Conservation (phyloP, 2,888 invertebrate genomes). For the Hypomecis atomaria region DNA sequence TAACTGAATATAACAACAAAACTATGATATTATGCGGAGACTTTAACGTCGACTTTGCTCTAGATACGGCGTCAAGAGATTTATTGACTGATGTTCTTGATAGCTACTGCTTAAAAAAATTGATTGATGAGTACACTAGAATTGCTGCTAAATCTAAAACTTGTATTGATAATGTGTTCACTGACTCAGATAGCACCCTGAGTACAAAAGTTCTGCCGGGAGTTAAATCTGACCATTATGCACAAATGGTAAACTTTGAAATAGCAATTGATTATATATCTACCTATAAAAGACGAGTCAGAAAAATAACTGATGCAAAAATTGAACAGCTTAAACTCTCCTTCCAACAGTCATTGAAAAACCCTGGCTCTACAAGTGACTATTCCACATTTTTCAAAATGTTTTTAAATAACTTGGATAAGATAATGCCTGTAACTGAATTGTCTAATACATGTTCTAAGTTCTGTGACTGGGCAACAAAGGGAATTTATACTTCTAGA, state of each 20-base stretch:
- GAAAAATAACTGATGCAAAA: background rate
- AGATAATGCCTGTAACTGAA: background rate
- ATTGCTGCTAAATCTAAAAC: too few species aligned
- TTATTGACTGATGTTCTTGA: background rate
- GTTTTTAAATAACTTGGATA: background rate
- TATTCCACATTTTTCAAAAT: background rate
- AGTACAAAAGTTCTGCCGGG: background rate
- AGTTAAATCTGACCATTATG: background rate
- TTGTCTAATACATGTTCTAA: too few species aligned
- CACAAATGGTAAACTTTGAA: background rate
- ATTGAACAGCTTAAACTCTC: background rate
- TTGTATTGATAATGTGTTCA: constrained; percentile 5
- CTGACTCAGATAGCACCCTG: background rate
- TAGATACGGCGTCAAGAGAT: background rate
- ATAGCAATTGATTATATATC: background rate
- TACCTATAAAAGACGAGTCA: background rate
- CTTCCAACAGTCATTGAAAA: background rate
- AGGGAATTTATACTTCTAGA: too few species aligned
- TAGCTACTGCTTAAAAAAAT: constrained; percentile 2
- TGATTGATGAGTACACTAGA: too few species aligned
- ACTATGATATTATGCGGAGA: background rate
- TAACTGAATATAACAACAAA: background rate
- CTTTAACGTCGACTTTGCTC: background rate
- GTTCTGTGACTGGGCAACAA: too few species aligned
- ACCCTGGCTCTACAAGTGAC: background rate